Conservation (phyloP, 2,797 vertebrate genomes). For the Botia kubotai region DNA sequence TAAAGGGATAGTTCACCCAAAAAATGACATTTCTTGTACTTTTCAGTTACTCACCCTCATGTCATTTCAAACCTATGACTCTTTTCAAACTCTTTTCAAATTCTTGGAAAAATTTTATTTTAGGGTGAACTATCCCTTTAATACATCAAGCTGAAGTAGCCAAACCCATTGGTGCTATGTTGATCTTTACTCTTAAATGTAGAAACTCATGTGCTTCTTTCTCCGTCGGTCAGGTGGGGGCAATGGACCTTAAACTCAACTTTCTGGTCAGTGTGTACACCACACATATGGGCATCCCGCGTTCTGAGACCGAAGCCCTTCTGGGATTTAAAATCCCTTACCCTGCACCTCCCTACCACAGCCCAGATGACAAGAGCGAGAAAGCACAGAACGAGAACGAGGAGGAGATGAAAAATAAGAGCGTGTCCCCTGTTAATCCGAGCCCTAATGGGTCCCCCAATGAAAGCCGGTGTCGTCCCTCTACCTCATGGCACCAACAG, state of each 20-base stretch:
- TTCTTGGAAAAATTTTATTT: no score
- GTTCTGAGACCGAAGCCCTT: constrained; percentile 92
- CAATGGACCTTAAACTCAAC: constrained; percentile 98
- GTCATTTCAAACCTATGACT: no score
- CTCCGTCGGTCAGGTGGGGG: constrained; percentile 47
- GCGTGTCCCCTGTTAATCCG: constrained; percentile 81
- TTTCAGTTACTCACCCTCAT: no score
- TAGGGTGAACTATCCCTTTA: no score
- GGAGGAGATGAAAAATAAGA: constrained; percentile 55
- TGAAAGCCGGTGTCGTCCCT: constrained; percentile 81
- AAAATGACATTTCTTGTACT: no score
- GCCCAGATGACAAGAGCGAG: constrained; percentile 85
- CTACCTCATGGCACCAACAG: constrained; percentile 91
- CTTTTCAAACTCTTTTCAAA: no score
- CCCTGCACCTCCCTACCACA: constrained; percentile 94
- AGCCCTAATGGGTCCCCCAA: constrained; percentile 82
- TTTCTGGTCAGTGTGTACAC: constrained; percentile 95
- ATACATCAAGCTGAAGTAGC: no score
- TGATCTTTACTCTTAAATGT: background rate
- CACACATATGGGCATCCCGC: constrained; percentile 93
- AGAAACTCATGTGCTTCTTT: background rate
- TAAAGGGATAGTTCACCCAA: no score
- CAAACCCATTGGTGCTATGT: background rate
- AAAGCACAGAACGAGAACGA: constrained; percentile 61
- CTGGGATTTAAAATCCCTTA: constrained; percentile 93